Percentiles rank a stretch among this genome's conserved stretches.
These are phyloP conservation scores for Eurytemora carolleeae DNA, from an alignment of 1,140 invertebrate genomes.

Conservation along the genomic window DNA sequence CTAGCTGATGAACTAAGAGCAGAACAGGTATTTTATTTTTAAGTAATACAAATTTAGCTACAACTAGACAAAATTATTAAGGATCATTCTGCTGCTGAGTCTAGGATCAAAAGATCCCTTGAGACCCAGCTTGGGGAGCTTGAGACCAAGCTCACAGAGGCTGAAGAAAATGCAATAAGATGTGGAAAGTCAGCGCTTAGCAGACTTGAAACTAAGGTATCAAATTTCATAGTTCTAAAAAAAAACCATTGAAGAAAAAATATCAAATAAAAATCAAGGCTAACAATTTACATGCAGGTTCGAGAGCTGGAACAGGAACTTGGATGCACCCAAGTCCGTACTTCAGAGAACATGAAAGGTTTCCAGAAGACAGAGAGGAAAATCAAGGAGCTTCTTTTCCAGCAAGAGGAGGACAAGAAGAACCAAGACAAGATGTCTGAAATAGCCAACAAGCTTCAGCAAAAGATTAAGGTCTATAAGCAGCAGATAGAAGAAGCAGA, in stretches of 20 bases:
- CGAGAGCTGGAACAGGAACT: slow-evolving; percentile 89
- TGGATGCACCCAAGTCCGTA: slow-evolving; percentile 90
- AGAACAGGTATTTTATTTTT: slow-evolving; percentile 96
- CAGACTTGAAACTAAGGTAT: slow-evolving; percentile 40
- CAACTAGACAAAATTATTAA: too few species aligned
- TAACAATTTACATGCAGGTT: slow-evolving; percentile 89
- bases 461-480: slow-evolving; percentile 55
- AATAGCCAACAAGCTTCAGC: slow-evolving; percentile 39
- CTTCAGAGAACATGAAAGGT: slow-evolving; percentile 89
- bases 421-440: too few species aligned
- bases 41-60: too few species aligned
- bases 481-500: too few species aligned
- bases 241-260: slow-evolving; percentile 49
- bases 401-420: too few species aligned
- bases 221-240: slow-evolving; percentile 91
- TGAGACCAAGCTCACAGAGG: slow-evolving; percentile 43
- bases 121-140: slow-evolving; percentile 96
- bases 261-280: slow-evolving; percentile 71
- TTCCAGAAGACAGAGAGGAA: slow-evolving; percentile 81
- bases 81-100: slow-evolving; percentile 89
- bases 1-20: slow-evolving; percentile 92
- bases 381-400: slow-evolving; percentile 52
- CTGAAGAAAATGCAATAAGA: slow-evolving; percentile 31
- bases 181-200: slow-evolving; percentile 13
- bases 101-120: slow-evolving; percentile 89